phyloP scores from a whole-genome alignment of 2,113 vertebrate species.

The Platysteira castanea region DNA sequence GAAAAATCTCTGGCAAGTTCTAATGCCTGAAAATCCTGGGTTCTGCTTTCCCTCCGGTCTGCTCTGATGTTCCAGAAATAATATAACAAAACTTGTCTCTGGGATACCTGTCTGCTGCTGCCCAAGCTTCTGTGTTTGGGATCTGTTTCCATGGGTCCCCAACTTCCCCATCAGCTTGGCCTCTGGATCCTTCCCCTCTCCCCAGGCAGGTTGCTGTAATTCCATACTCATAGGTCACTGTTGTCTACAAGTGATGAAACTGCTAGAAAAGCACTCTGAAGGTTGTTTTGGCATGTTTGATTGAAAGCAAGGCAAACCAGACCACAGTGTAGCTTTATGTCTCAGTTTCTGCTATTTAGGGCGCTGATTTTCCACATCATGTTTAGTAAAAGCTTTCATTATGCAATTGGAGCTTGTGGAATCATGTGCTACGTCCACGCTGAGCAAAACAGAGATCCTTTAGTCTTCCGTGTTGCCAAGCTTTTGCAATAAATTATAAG shows the following conservation, averaged over 20 bases:
- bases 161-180: rapidly evolving
- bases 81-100: rapidly evolving
- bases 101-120: neutral
- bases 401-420: conserved; percentile 27
- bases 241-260: neutral
- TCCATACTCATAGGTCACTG: rapidly evolving
- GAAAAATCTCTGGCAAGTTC: neutral
- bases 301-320: neutral
- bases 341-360: neutral
- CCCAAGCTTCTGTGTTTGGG: neutral
- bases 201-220: neutral
- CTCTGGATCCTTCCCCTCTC: neutral
- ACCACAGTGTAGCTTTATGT: neutral
- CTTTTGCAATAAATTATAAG: neutral
- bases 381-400: conserved; percentile 50
- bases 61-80: neutral
- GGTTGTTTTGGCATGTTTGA: neutral
- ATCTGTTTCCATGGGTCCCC: neutral
- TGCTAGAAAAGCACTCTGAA: neutral
- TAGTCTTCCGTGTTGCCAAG: neutral
- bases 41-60: neutral
- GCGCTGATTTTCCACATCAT: neutral
- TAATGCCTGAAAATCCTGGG: neutral
- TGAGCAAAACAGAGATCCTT: conserved; percentile 25
- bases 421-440: conserved; percentile 37